Base-by-base conservation (phyloP, 2,888 invertebrate species). In the Polyploca ridens region DNA sequence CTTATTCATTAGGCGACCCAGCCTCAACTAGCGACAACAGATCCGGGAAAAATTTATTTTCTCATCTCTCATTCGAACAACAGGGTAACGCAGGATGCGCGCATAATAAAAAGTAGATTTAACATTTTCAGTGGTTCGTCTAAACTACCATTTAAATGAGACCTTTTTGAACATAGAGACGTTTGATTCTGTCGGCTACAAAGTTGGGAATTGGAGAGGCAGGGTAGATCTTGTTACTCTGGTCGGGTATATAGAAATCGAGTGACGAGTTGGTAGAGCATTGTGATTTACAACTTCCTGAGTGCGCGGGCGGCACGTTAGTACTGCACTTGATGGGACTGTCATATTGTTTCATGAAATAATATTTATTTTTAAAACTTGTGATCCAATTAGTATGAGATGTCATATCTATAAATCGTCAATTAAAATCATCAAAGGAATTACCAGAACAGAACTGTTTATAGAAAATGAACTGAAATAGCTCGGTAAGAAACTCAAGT, bases 241-340 rank as follows among this genome's bases (percentile, higher is more conserved):
- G 87, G 89, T 76, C 66, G 66, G 68, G 65, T 68, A 66, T 54
- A 54, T 76, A 81, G 82, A 86, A 86, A 86, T 86, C 79, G 76
- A 75, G 71, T 86, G 86, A 86, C 82, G 84, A 84, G 84, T 76
- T 41, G 77, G 81, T 77, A 79, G 81, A 81, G 79, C 75, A 79
- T 76, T 77, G 79, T 90, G 90, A 93, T 93, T 93, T 93, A 93
- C 86, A 86, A 88, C 89, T 92, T 93, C 92, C 91, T 89, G 87
- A 85, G 82, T 68, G 78, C 74, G 78, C 79, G 82, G 79, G 81
- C 79, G 84, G 80, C 75, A 73, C 77, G 81, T 81, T 83, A 77
- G 82, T 78, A 72, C 76, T 85, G 82, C 81, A 85, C 83, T 87
- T 86, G 87, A 87, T 85, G 81, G 64, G 74, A 71, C 76, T 72